These are phyloP conservation scores for Cynaeus angustus DNA, from an alignment of 2,888 invertebrate genomes.

Conservation along the genomic window DNA sequence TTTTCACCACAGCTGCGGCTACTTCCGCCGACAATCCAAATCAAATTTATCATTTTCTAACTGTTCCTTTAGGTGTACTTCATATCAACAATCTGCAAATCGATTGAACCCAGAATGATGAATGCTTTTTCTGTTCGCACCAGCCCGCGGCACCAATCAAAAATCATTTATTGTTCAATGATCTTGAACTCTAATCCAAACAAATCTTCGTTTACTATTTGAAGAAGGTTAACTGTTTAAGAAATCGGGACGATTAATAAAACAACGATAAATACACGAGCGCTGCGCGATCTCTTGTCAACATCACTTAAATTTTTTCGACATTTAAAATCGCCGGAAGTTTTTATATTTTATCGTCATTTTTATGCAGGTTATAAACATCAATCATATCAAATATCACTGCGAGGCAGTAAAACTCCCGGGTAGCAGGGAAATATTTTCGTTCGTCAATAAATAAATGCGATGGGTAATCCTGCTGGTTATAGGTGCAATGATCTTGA, in stretches of 20 bases:
- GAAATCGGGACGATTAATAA: slow-evolving; percentile 12
- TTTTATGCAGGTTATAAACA: background rate
- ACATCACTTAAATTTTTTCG: background rate
- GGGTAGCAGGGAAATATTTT: background rate
- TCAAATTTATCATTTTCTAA: background rate
- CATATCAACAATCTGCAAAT: slow-evolving; percentile 1
- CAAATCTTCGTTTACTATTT: slow-evolving; percentile 24
- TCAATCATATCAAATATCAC: background rate
- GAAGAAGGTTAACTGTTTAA: slow-evolving; percentile 11
- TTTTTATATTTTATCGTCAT: background rate
- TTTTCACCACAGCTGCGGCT: too few relatives aligned
- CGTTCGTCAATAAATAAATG: background rate
- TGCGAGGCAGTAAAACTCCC: background rate
- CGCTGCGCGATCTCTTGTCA: slow-evolving; percentile 1
- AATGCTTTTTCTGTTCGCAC: background rate
- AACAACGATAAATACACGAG: slow-evolving; percentile 6
- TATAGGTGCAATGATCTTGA: slow-evolving; percentile 25
- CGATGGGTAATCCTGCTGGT: slow-evolving; percentile 9
- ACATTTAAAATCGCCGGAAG: background rate
- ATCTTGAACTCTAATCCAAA: slow-evolving; percentile 23
- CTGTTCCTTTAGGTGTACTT: background rate
- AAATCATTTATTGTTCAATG: slow-evolving; percentile 12
- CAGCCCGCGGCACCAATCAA: slow-evolving; percentile 6
- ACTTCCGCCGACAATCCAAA: too few relatives aligned
- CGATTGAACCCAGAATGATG: background rate